Base-by-base conservation (phyloP, 2,888 invertebrate genomes). In the Amorpha juglandis region DNA sequence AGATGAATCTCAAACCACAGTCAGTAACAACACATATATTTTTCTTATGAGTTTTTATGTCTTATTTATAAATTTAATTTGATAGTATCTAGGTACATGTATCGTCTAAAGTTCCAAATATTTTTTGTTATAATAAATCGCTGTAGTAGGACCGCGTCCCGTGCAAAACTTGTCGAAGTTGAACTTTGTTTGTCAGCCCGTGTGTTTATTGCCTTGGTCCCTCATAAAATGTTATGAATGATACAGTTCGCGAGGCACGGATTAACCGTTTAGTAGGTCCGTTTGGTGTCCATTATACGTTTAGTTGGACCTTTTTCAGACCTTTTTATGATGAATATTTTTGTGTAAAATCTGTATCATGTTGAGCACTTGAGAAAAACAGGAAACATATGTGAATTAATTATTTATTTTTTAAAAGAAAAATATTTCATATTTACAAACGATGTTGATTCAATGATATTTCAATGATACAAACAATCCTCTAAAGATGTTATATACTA, bases 161-260 rank as follows among this genome's bases (percentile, higher is more conserved):
- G 67, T 71, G 72, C 71, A 69, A 79, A 82, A 84, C 74, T 82
- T 80, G 78, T 75, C 74, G 78, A 83, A 82, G 75, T 77, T 75
- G 73, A 79, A 84, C 75, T 81, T 84, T 82, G 83, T 81, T 83
- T 83, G 82, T 84, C 79, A 81, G 79, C 62, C 70, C 70, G 78
- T 80, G 82, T 82, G 84, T 86, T 86, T 87, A 84, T 80, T 82
- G 80, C 81, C 75, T 72, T 71, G 75, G 79, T 80, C 82, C 81
- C 82, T 87, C 84, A 84, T 87, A 87, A 86, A 87, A 83, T 75
- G 83, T 87, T 86, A 86, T 87, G 88, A 87, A 86, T 87, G 87
- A 84, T 87, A 84, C 87, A 82, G 83, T 81, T 81, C 76, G 78
- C 76, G 76, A 79, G 67, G 74, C 77, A 74, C 77, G 83, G 83